These are phyloP conservation scores for Oplegnathus fasciatus DNA, from an alignment of 2,113 vertebrate genomes.

Conservation along the genomic window DNA sequence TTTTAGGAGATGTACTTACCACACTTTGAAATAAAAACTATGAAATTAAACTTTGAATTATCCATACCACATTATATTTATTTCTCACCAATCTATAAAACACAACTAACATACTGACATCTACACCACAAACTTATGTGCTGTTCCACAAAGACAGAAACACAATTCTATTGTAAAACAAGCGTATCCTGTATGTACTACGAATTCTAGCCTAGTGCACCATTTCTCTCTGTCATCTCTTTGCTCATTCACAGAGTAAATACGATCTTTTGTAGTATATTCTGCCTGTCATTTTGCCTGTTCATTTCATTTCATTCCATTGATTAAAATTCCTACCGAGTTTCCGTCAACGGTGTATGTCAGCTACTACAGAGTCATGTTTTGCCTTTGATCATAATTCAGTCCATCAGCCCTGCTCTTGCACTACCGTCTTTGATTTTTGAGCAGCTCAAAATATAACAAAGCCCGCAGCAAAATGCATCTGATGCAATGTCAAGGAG, in stretches of 20 bases:
- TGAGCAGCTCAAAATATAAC: constrained; percentile 69
- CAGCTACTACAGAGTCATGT: constrained; percentile 58
- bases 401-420: constrained; percentile 57
- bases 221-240: constrained; percentile 12
- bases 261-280: constrained; percentile 22
- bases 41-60: too few relatives aligned
- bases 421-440: constrained; percentile 64
- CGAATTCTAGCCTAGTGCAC: not conserved
- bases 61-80: not conserved
- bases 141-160: not conserved
- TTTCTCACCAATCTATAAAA: constrained; percentile 12
- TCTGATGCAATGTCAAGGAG: constrained; percentile 78
- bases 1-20: constrained; percentile 6
- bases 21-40: constrained; percentile 12
- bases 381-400: constrained; percentile 76
- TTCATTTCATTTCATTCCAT: constrained; percentile 51
- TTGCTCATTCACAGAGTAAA: constrained; percentile 49
- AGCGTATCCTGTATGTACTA: not conserved
- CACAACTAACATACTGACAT: not conserved
- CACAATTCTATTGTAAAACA: constrained; percentile 37
- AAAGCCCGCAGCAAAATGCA: constrained; percentile 75
- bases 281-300: constrained; percentile 35
- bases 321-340: constrained; percentile 59
- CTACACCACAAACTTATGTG: not conserved
- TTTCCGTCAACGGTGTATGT: constrained; percentile 35